Base-by-base conservation (phyloP, 2,113 vertebrate genomes). In the Mustelus asterias region DNA sequence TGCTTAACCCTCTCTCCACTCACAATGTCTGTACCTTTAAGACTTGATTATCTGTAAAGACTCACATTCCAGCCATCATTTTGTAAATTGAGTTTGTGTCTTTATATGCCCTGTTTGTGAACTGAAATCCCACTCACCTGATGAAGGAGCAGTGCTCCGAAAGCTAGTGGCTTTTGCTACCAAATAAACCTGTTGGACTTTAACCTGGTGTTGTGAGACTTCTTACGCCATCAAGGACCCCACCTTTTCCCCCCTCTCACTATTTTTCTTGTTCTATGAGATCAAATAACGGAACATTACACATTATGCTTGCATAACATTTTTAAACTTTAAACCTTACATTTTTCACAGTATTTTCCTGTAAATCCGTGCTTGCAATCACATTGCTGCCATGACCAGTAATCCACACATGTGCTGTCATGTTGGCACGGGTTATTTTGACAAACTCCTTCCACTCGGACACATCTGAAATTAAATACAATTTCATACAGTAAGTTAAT, bases 361-460 rank as follows among this genome's bases (percentile, higher is more conserved):
- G 99, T 99, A 97, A 99, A 98, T 63, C 99, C 99, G 9, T 99
- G 98, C 65, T 96, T 97, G 95, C 99, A 99, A 24, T 97, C 98
- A 96, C 99, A 99, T 96, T 99, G 98, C 96, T 99, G 99, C 99
- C 99, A 99, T 0, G 99, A 99, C 99, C 99, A 99, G 97, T 97
- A 98, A 96, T 99, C 99, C 10, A 98, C 96, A 96, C 99, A 99
- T 9, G 98, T 98, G 95, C 98, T 98, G 16, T 99, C 98, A 0
- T 99, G 98, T 86, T 99, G 98, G 96, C 99, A 99, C 95, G 98
- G 98, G 96, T 96, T 99, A 76, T 97, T 96, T 0, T 97, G 96
- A 96, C 99, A 99, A 58, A 98, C 98, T 0, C 98, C 99, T 97
- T 99, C 99, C 48, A 99, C 97, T 96, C 99, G 98, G 70, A 99